Base-by-base conservation (phyloP, 1,140 invertebrate species). In the Dreissena rostriformis region DNA sequence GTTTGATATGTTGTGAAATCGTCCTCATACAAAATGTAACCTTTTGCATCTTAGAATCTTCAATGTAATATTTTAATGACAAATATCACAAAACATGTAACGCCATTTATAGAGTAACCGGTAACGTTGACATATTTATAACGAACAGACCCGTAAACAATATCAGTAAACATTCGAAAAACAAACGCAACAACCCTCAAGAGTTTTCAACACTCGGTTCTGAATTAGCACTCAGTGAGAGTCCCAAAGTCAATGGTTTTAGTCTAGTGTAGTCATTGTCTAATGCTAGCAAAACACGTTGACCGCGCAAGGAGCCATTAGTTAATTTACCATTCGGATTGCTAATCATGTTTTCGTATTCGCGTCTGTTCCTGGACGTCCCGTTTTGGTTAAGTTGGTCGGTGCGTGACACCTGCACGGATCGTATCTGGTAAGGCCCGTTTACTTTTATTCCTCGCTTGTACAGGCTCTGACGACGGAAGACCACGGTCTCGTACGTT, bases 401-500 rank as follows among this genome's bases (percentile, higher is more conserved):
- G n/a, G 11, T 19, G 11, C n/a, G 49, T 57, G 5, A 52, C 7
- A 61, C 55, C 24, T 66, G 71, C 12, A 82, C 61, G 29, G 71
- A 67, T 68, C 80, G 61, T 57, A 72, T 82, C 11, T 68, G 57
- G 52, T 75, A 82, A 19, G 57, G 67, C 29, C 80, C 80, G 49
- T 82, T 82, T 15, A 82, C 28, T 74, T 82, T 82, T 22, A 51
- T 65, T 51, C 70, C 51, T 75, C 75, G 70, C 57, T 73, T 82
- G 72, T 75, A 75, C 1, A 82, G 51, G 57, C 80, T 82, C 66
- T 82, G 80, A 7, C 80, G 80, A n/a, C 72, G 57, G 24, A 75
- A 85, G 0, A 86, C 79, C 19, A 85, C 83, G 0, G 82, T 85
- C 19, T 85, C 78, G n/a, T 87, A 85, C 6, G 82, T 87, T 12